Conservation (phyloP, 2,113 vertebrate genomes). For the Rhynchomys soricoides region DNA sequence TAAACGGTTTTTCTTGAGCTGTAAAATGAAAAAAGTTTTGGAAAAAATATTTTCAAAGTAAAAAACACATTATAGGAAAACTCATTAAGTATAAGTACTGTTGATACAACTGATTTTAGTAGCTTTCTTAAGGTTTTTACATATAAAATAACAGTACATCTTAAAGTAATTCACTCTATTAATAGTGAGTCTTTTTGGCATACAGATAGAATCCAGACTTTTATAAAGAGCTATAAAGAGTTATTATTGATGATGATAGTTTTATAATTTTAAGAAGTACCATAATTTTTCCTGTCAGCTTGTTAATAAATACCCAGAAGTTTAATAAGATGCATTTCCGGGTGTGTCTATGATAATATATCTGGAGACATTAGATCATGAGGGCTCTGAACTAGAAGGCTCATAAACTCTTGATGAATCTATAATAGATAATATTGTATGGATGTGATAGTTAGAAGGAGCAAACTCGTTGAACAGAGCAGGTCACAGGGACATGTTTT, state of each 20-base stretch:
- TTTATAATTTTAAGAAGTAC: neutral
- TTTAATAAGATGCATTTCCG: neutral
- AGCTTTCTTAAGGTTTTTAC: neutral
- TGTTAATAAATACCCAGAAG: neutral
- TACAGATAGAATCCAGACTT: neutral
- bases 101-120: neutral
- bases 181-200: neutral
- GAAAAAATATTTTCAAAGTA: neutral
- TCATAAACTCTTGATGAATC: too few species aligned
- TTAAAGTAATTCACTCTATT: constrained; percentile 27
- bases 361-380: neutral
- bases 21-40: neutral
- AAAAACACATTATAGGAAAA: constrained; percentile 17
- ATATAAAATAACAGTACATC: neutral
- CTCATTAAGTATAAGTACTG: neutral
- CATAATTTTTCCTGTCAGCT: neutral
- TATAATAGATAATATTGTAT: neutral
- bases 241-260: neutral
- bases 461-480: too few species aligned
- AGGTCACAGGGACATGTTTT: neutral
- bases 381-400: too few species aligned
- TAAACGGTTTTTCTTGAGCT: constrained; percentile 39
- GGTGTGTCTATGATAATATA: neutral
- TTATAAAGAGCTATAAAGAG: neutral
- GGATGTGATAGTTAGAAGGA: neutral